A percentile compares a stretch with the other conserved stretches of the same genome.
phyloP scores from a whole-genome alignment of 2,797 vertebrate genomes.

The Mus spretus region DNA sequence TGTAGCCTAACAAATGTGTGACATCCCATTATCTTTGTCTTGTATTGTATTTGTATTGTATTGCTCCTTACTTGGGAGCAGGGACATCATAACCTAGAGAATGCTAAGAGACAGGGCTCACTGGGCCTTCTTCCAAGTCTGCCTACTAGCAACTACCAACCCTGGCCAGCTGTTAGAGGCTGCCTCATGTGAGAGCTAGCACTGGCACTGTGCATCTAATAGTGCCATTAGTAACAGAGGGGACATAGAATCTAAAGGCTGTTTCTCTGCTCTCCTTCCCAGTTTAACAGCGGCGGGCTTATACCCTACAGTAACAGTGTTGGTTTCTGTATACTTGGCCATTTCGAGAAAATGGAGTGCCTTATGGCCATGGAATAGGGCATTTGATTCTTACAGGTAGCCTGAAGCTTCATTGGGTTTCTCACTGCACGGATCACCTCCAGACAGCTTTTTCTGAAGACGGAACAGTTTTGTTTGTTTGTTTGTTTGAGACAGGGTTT shows the following conservation, averaged over 20 bases:
- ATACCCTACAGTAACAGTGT: neutral
- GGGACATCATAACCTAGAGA: too few species aligned
- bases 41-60: too few species aligned
- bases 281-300: neutral
- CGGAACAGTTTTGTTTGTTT: neutral
- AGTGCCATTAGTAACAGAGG: neutral
- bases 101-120: neutral
- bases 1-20: neutral
- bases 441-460: neutral
- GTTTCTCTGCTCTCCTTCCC: neutral
- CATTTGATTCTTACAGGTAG: neutral
- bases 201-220: neutral
- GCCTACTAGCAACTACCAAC: neutral
- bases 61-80: neutral
- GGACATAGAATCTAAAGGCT: neutral
- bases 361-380: neutral
- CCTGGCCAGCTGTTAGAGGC: neutral
- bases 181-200: neutral
- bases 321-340: neutral
- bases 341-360: neutral
- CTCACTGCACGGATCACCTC: too few species aligned
- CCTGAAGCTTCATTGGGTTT: neutral
- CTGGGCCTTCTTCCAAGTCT: neutral
- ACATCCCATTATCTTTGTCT: neutral
- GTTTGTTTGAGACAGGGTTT: neutral